Conservation (phyloP, 2,888 invertebrate genomes). For the Zhuqinia jingwanae region DNA sequence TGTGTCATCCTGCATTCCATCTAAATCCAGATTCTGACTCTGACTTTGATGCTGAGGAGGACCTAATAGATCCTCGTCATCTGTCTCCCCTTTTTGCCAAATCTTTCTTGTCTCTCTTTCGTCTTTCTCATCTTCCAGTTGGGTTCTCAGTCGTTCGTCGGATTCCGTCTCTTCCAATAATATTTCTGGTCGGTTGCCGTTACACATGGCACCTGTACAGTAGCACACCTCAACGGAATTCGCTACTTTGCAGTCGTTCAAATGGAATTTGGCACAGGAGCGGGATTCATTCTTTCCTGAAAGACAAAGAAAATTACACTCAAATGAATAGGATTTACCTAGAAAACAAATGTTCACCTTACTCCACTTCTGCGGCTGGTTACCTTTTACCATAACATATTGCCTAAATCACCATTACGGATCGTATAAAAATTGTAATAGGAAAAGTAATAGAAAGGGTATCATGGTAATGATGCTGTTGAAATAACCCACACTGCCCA, state of each 20-base stretch:
- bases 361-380: not conserved
- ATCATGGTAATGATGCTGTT: too few species aligned
- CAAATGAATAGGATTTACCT: conserved; percentile 32
- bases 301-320: conserved; percentile 40
- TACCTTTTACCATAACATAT: too few species aligned
- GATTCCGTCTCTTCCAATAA: conserved; percentile 66
- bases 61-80: conserved; percentile 76
- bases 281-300: conserved; percentile 74
- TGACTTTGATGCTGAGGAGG: conserved; percentile 35
- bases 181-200: conserved; percentile 61
- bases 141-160: conserved; percentile 59
- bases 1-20: conserved; percentile 69
- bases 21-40: too few species aligned
- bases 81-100: conserved; percentile 73
- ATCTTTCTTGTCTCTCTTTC: conserved; percentile 68
- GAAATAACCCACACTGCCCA: too few species aligned
- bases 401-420: too few species aligned
- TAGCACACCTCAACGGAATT: conserved; percentile 75
- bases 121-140: conserved; percentile 68
- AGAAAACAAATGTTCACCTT: conserved; percentile 27
- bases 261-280: conserved; percentile 66
- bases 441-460: too few species aligned
- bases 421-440: too few species aligned
- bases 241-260: conserved; percentile 74
- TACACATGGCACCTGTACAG: conserved; percentile 73